Evolutionary conservation across 2,888 invertebrate species (phyloP).

Genomic region (Drosophila koepferae): DNA sequence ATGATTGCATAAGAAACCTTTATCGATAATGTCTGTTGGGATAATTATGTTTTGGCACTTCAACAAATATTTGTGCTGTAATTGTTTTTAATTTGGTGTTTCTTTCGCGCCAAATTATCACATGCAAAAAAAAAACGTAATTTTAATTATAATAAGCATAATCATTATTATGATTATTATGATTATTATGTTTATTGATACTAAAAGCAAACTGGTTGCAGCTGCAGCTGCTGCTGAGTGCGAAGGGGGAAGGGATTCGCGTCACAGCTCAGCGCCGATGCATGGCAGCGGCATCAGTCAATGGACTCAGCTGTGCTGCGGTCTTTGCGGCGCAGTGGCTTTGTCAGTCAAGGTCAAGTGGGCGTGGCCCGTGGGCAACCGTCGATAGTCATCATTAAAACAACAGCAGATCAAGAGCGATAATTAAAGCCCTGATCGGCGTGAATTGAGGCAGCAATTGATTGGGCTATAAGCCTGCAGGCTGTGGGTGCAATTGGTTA

Average conservation of each 20-base stretch:
- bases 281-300: constrained; percentile 37
- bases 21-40: background rate
- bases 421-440: constrained; percentile 32
- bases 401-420: constrained; percentile 37
- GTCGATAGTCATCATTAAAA: constrained; percentile 36
- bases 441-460: background rate
- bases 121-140: background rate
- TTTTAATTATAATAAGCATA: constrained; percentile 28
- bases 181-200: constrained; percentile 35
- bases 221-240: constrained; percentile 8
- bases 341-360: constrained; percentile 67
- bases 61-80: background rate
- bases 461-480: background rate
- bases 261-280: constrained; percentile 57
- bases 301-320: constrained; percentile 43
- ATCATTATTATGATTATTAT: constrained; percentile 38
- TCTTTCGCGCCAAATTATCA: background rate
- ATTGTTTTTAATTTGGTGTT: background rate
- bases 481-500: background rate
- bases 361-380: constrained; percentile 43
- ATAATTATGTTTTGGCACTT: background rate
- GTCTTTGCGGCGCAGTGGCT: constrained; percentile 63
- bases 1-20: background rate
- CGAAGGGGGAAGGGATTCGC: constrained; percentile 1
- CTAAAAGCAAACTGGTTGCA: constrained; percentile 15